phyloP scores from a whole-genome alignment of 1,140 invertebrate genomes.

The Wasmannia auropunctata region DNA sequence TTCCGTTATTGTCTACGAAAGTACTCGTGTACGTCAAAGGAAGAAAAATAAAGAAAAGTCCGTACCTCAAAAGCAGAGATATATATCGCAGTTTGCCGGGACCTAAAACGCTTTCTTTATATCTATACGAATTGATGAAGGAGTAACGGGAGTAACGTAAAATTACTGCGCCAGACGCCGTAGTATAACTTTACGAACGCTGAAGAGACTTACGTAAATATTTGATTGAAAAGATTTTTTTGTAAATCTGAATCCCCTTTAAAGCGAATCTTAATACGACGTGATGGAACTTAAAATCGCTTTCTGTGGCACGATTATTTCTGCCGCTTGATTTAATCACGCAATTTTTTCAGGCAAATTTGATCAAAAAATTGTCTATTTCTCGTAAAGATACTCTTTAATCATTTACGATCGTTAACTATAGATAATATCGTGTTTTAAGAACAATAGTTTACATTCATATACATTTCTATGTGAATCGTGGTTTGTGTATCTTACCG shows the following conservation, averaged over 20 bases:
- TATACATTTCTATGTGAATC: background rate
- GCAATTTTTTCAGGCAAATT: background rate
- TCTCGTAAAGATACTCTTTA: background rate
- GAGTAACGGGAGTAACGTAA: background rate
- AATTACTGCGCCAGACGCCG: background rate
- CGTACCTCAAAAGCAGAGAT: background rate
- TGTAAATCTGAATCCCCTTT: background rate
- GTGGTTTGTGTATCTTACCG: slow-evolving; percentile 87
- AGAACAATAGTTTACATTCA: background rate
- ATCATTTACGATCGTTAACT: background rate
- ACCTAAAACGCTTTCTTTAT: slow-evolving; percentile 1
- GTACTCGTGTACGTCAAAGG: slow-evolving; percentile 1
- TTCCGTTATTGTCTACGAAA: slow-evolving; percentile 29
- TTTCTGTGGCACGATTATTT: background rate
- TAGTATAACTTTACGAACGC: slow-evolving; percentile 1
- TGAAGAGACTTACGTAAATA: slow-evolving; percentile 22
- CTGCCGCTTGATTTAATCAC: background rate
- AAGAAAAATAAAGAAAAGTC: slow-evolving; percentile 1
- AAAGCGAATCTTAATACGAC: background rate
- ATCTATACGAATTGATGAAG: background rate
- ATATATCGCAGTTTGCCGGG: background rate
- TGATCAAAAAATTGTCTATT: background rate
- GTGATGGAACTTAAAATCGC: background rate
- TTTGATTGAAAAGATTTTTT: background rate
- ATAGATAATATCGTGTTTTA: background rate